phyloP scores from a whole-genome alignment of 2,797 vertebrate species.

The Decapterus maruadsi region DNA sequence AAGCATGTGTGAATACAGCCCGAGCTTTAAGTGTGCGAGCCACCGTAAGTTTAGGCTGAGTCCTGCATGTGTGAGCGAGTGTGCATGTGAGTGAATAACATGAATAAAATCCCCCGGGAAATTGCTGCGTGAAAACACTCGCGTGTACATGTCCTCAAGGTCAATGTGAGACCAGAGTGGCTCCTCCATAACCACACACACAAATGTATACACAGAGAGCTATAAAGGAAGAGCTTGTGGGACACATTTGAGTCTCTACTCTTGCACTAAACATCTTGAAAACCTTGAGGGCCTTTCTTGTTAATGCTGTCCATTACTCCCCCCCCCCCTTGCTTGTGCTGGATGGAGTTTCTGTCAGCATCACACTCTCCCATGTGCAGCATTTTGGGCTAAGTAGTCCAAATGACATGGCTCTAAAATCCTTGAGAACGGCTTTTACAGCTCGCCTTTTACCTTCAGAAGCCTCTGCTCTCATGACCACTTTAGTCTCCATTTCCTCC shows the following conservation, averaged over 20 bases:
- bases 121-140: constrained; percentile 50
- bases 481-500: constrained; percentile 75
- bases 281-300: constrained; percentile 71
- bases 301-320: constrained; percentile 74
- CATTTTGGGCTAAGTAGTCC: constrained; percentile 79
- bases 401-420: constrained; percentile 78
- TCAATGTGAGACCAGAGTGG: constrained; percentile 44
- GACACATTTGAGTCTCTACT: constrained; percentile 48
- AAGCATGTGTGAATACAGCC: constrained; percentile 39
- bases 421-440: constrained; percentile 73
- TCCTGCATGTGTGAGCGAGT: neutral
- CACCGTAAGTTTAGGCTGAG: constrained; percentile 35
- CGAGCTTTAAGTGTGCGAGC: constrained; percentile 22
- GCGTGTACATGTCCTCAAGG: constrained; percentile 68
- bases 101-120: constrained; percentile 54
- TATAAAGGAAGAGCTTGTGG: constrained; percentile 39
- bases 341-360: constrained; percentile 66
- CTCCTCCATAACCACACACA: constrained; percentile 2
- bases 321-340: constrained; percentile 30
- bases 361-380: constrained; percentile 44
- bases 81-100: constrained; percentile 49
- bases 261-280: constrained; percentile 62
- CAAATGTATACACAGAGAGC: neutral
- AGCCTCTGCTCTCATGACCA: constrained; percentile 67
- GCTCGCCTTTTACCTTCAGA: constrained; percentile 71